Evolutionary conservation across 2,888 invertebrate species (phyloP).

Genomic region (Xestia c-nigrum): DNA sequence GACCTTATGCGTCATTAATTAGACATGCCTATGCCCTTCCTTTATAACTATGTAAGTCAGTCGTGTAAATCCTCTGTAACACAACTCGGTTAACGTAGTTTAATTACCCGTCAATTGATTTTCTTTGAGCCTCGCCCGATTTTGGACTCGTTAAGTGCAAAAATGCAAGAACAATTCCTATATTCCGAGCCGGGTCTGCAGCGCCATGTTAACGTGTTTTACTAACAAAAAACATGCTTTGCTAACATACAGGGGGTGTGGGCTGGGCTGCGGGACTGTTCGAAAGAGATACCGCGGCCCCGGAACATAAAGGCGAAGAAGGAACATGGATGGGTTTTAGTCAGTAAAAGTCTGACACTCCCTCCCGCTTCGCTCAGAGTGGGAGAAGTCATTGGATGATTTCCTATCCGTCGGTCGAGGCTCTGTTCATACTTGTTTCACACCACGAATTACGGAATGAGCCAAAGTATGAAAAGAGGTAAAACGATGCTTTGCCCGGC

Average conservation of each 20-base stretch:
- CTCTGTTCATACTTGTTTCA: too few relatives aligned
- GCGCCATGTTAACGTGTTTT: not conserved
- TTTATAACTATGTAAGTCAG: not conserved
- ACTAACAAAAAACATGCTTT: not conserved
- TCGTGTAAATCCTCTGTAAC: not conserved
- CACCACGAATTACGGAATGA: too few relatives aligned
- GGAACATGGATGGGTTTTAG: too few relatives aligned
- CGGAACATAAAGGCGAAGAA: too few relatives aligned
- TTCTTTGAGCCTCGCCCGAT: not conserved
- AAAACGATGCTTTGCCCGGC: too few relatives aligned
- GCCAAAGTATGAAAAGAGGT: too few relatives aligned
- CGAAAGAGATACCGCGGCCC: too few relatives aligned
- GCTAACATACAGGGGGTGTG: not conserved
- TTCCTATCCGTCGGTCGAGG: too few relatives aligned
- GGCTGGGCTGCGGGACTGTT: too few relatives aligned
- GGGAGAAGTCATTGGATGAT: too few relatives aligned
- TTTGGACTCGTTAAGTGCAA: not conserved
- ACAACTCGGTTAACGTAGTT: not conserved
- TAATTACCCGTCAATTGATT: not conserved
- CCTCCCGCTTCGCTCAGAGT: too few relatives aligned
- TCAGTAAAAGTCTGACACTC: too few relatives aligned
- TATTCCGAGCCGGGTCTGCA: not conserved
- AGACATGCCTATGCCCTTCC: conserved; percentile 12
- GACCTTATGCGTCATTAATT: conserved; percentile 43
- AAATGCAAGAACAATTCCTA: not conserved